phyloP scores from a whole-genome alignment of 1,140 invertebrate genomes.

The Anoplolepis gracilipes region DNA sequence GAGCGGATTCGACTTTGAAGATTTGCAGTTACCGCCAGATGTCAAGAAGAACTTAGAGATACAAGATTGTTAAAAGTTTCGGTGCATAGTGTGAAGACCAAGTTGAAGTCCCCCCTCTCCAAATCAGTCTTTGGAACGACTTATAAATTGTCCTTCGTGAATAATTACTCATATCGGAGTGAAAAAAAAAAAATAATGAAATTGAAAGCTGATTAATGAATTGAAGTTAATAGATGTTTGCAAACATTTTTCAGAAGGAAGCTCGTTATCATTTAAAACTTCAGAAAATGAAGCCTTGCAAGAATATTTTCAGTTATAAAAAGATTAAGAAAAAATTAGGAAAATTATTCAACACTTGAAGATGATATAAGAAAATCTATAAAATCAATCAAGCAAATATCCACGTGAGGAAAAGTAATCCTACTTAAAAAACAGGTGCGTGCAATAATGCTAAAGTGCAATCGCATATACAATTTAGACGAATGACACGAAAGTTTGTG shows the following conservation, averaged over 20 bases:
- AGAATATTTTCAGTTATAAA: neutral
- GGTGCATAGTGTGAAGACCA: constrained; percentile 9
- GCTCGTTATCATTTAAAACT: neutral
- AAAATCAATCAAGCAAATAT: neutral
- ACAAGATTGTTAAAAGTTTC: neutral
- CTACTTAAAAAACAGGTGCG: neutral
- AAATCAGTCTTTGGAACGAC: neutral
- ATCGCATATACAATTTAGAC: neutral
- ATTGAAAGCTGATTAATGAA: neutral
- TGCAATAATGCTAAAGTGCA: constrained; percentile 44
- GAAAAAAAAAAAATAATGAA: neutral
- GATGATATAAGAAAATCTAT: neutral
- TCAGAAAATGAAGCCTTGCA: neutral
- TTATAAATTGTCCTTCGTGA: neutral
- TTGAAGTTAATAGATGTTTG: constrained; percentile 54
- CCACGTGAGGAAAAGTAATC: neutral
- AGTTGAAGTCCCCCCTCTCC: no score
- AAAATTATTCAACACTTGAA: constrained; percentile 33
- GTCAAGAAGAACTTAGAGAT: neutral
- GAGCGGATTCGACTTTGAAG: neutral
- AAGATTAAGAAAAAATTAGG: neutral
- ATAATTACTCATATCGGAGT: neutral
- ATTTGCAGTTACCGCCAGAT: neutral
- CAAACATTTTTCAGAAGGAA: neutral
- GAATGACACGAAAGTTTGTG: constrained; percentile 46